A percentile compares a stretch with the other conserved stretches of the same genome.
These are phyloP conservation scores for Hestina assimilis DNA, from an alignment of 1,140 invertebrate species.

Conservation along the genomic window DNA sequence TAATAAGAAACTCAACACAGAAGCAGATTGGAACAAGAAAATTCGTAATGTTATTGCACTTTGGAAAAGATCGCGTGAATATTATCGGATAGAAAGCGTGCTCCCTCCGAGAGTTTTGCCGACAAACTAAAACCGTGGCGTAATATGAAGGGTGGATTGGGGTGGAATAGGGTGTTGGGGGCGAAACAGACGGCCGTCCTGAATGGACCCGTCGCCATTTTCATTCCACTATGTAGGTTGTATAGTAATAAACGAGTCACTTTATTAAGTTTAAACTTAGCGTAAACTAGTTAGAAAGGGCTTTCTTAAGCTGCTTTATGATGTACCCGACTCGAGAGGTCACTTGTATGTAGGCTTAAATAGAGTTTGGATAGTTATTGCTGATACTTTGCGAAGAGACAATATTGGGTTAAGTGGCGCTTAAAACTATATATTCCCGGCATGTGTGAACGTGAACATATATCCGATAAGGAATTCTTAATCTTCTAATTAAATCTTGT, in stretches of 20 bases:
- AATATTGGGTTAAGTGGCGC: no score
- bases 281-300: conserved; percentile 22
- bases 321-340: conserved; percentile 1
- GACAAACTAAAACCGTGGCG: conserved; percentile 48
- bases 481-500: no score
- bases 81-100: conserved; percentile 21
- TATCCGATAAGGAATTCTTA: no score
- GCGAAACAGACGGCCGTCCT: conserved; percentile 31
- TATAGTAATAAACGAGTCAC: conserved; percentile 38
- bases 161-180: conserved; percentile 49
- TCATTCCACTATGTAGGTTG: conserved; percentile 33
- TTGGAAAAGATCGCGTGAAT: conserved; percentile 54
- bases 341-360: background rate
- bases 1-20: conserved; percentile 31
- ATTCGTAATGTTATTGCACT: conserved; percentile 67
- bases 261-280: conserved; percentile 42
- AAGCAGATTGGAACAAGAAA: conserved; percentile 43
- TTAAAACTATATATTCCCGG: no score
- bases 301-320: conserved; percentile 21
- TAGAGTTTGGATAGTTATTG: background rate
- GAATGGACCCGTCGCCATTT: conserved; percentile 29
- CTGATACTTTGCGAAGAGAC: background rate
- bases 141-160: conserved; percentile 37
- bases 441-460: no score
- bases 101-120: conserved; percentile 29